Conservation (phyloP, 1,140 invertebrate species). For the Nasonia longicornis region DNA sequence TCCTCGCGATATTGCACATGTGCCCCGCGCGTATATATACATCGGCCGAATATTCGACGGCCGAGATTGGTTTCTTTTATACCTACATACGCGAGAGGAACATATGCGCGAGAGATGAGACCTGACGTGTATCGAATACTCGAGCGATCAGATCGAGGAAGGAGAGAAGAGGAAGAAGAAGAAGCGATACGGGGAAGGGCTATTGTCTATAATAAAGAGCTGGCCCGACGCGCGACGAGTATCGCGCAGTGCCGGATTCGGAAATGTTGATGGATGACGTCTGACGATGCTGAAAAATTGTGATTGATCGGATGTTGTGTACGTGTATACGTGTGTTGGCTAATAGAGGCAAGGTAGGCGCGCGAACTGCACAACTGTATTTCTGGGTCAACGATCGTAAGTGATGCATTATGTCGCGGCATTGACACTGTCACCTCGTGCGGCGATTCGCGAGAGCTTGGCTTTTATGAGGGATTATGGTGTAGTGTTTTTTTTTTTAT, state of each 20-base stretch:
- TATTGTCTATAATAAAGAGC: conserved; percentile 35
- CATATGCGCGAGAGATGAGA: conserved; percentile 8
- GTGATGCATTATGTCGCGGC: conserved; percentile 18
- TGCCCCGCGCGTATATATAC: not conserved
- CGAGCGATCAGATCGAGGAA: conserved; percentile 14
- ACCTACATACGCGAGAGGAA: not conserved
- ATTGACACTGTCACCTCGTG: conserved; percentile 24
- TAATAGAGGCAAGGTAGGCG: not conserved
- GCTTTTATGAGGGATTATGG: not conserved
- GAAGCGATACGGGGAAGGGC: not conserved
- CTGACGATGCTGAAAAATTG: conserved; percentile 39
- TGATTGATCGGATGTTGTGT: conserved; percentile 36
- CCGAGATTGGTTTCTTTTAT: conserved; percentile 8
- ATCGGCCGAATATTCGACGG: conserved; percentile 27
- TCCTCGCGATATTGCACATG: conserved; percentile 39
- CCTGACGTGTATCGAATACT: conserved; percentile 14
- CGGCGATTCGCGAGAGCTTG: not conserved
- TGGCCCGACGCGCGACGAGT: not conserved
- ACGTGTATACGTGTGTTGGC: not conserved
- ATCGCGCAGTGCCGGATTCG: conserved; percentile 17
- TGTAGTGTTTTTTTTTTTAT: not conserved
- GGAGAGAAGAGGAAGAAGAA: not conserved
- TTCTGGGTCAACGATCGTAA: conserved; percentile 38
- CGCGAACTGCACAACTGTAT: conserved; percentile 19
- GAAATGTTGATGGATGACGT: conserved; percentile 41